These are phyloP conservation scores for Telmatherina bonti DNA, from an alignment of 2,797 vertebrate species.

Conservation along the genomic window DNA sequence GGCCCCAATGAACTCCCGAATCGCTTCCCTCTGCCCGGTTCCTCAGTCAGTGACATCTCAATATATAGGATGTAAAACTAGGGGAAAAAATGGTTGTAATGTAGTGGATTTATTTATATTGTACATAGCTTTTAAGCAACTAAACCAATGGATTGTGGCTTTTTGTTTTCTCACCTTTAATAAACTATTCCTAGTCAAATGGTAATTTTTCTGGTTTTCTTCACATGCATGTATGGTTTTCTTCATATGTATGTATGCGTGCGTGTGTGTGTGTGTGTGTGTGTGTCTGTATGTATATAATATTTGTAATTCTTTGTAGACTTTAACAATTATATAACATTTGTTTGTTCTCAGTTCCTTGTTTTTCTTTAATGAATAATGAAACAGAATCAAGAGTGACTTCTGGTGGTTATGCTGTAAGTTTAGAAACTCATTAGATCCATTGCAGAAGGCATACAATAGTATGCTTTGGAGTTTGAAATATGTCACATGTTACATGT, in stretches of 20 bases:
- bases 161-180: slow-evolving; percentile 85
- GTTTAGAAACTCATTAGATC: background rate
- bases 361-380: too few relatives aligned
- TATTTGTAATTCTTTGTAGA: too few relatives aligned
- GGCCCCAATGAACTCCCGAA: slow-evolving; percentile 27
- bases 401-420: background rate
- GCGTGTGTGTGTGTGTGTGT: too few relatives aligned
- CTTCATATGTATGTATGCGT: too few relatives aligned
- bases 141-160: slow-evolving; percentile 77
- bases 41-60: slow-evolving; percentile 60
- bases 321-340: too few relatives aligned
- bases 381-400: background rate
- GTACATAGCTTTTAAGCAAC: slow-evolving; percentile 84
- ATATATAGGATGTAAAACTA: slow-evolving; percentile 69
- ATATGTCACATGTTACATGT: background rate
- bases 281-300: too few relatives aligned
- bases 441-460: background rate
- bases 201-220: slow-evolving; percentile 20
- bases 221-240: too few relatives aligned
- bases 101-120: slow-evolving; percentile 87
- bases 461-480: background rate
- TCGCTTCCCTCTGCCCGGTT: slow-evolving; percentile 21
- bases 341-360: too few relatives aligned
- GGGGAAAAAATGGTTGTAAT: slow-evolving; percentile 73
- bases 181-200: slow-evolving; percentile 86